Conservation (phyloP, 2,797 vertebrate genomes). For the Myotis myotis region DNA sequence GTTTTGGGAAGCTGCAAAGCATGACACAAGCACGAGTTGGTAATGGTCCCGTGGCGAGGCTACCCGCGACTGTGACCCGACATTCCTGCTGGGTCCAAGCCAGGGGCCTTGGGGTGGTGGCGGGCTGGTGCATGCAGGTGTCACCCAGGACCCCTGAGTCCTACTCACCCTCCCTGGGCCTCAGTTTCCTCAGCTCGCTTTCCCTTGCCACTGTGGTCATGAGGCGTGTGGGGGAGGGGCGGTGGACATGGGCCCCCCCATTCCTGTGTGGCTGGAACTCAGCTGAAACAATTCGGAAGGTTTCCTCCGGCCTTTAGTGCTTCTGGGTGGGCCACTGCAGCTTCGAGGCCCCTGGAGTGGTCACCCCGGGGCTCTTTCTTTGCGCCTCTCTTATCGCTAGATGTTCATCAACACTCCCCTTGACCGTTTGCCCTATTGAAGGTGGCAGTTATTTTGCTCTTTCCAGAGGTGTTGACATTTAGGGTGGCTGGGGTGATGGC, state of each 20-base stretch:
- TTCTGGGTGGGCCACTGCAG: accelerated
- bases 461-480: neutral
- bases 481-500: neutral
- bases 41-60: neutral
- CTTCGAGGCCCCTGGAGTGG: neutral
- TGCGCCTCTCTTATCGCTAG: neutral
- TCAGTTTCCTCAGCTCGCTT: neutral
- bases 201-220: neutral
- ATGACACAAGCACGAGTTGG: accelerated
- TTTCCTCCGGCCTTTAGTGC: neutral
- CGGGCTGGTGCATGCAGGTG: neutral
- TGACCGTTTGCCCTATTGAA: neutral
- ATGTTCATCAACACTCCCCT: neutral
- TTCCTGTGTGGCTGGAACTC: neutral
- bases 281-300: neutral
- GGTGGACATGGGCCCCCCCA: neutral
- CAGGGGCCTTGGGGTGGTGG: neutral
- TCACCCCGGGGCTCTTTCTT: neutral
- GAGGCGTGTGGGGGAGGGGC: neutral
- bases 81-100: neutral
- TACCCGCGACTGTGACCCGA: neutral
- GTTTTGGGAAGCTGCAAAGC: neutral
- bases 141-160: neutral
- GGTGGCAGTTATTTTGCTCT: neutral
- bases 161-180: neutral